phyloP scores from a whole-genome alignment of 2,888 invertebrate genomes.

The Tuberolachnus salignus region DNA sequence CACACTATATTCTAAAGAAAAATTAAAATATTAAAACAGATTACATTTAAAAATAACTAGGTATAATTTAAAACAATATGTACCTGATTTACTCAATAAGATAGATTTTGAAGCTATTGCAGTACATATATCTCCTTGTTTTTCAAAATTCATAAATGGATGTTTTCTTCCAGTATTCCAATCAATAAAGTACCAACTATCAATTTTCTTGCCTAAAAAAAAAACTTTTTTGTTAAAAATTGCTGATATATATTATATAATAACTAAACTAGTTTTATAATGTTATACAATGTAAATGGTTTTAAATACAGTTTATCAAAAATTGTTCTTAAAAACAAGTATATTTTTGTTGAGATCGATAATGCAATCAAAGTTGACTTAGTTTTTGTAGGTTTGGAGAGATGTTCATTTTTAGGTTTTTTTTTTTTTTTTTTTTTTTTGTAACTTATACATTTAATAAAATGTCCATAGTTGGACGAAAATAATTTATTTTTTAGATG shows the following conservation, averaged over 20 bases:
- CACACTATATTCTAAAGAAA: slow-evolving; percentile 77
- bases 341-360: too few relatives aligned
- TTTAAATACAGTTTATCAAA: too few relatives aligned
- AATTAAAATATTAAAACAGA: slow-evolving; percentile 27
- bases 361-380: too few relatives aligned
- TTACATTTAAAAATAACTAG: background rate
- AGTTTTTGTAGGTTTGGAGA: too few relatives aligned
- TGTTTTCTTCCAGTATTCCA: slow-evolving; percentile 73
- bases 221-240: background rate
- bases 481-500: too few relatives aligned
- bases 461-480: too few relatives aligned
- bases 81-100: slow-evolving; percentile 78
- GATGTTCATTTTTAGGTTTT: too few relatives aligned
- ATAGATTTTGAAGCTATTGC: slow-evolving; percentile 73
- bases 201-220: slow-evolving; percentile 72
- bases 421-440: too few relatives aligned
- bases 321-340: too few relatives aligned
- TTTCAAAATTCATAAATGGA: slow-evolving; percentile 70
- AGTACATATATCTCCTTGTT: slow-evolving; percentile 73
- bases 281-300: background rate
- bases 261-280: too few relatives aligned
- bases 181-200: slow-evolving; percentile 91
- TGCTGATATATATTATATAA: too few relatives aligned
- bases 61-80: background rate
- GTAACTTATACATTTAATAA: too few relatives aligned